These are phyloP conservation scores for Acheta domesticus DNA, from an alignment of 2,888 invertebrate species.

Conservation along the genomic window DNA sequence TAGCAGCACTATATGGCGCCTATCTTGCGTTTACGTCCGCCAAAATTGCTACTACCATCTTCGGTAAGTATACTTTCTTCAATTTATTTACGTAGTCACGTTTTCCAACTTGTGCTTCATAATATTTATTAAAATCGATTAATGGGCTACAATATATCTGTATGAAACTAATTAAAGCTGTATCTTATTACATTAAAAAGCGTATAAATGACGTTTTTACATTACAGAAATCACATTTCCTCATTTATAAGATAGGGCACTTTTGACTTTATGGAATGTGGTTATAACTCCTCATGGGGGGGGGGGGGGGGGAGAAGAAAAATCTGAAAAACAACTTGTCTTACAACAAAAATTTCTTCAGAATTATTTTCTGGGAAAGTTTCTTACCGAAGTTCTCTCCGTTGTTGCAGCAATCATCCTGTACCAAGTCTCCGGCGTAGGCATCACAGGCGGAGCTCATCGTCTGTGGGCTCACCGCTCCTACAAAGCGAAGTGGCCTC, in stretches of 20 bases:
- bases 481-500: conserved; percentile 91
- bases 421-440: conserved; percentile 77
- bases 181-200: too few species aligned
- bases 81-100: background rate
- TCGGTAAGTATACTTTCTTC: conserved; percentile 58
- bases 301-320: too few species aligned
- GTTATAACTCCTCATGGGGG: too few species aligned
- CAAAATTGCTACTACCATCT: conserved; percentile 65
- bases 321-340: too few species aligned
- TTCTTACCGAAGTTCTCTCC: conserved; percentile 28
- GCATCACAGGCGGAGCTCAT: conserved; percentile 96
- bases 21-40: conserved; percentile 71
- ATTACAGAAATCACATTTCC: too few species aligned
- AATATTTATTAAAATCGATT: background rate
- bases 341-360: background rate
- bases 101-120: background rate
- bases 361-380: background rate
- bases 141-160: too few species aligned
- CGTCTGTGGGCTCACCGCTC: conserved; percentile 93
- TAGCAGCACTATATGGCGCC: conserved; percentile 70
- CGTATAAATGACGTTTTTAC: too few species aligned
- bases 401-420: conserved; percentile 63
- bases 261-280: too few species aligned
- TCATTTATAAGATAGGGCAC: too few species aligned
- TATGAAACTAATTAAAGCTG: too few species aligned